Conservation (phyloP, 2,113 vertebrate genomes). For the Ginglymostoma cirratum region DNA sequence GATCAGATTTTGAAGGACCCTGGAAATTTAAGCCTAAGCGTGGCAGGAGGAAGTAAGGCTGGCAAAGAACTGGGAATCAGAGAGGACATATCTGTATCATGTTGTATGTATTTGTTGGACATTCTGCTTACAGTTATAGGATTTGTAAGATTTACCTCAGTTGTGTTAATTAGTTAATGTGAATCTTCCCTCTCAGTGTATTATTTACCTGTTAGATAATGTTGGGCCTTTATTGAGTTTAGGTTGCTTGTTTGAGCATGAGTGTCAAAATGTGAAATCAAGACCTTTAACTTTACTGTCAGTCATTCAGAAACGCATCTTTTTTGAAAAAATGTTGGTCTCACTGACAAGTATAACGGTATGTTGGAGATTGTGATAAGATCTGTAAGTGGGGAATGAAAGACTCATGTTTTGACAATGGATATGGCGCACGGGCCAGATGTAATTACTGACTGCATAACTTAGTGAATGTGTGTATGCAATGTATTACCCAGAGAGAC, state of each 20-base stretch:
- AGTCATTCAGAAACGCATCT: too few species aligned
- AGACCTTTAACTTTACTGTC: too few species aligned
- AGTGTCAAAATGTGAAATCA: neutral
- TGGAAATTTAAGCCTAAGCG: neutral
- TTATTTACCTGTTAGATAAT: neutral
- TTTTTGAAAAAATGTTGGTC: too few species aligned
- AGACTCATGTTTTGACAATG: neutral
- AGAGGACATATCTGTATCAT: neutral
- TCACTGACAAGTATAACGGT: neutral
- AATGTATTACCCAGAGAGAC: neutral
- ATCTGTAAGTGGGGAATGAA: neutral
- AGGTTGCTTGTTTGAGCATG: neutral
- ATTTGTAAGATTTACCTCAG: neutral
- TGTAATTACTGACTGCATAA: neutral
- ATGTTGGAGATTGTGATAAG: neutral
- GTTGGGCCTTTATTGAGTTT: neutral
- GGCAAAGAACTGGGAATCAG: neutral
- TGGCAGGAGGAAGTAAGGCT: neutral
- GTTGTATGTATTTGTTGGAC: neutral
- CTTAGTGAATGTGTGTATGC: neutral
- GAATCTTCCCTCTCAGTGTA: neutral
- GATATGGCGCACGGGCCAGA: neutral
- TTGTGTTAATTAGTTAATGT: neutral
- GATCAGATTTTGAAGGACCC: neutral
- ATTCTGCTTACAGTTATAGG: neutral